A percentile compares a stretch with the other conserved stretches of the same genome.
Conservation (phyloP, 1,140 invertebrate species). For the Apis cerana region DNA sequence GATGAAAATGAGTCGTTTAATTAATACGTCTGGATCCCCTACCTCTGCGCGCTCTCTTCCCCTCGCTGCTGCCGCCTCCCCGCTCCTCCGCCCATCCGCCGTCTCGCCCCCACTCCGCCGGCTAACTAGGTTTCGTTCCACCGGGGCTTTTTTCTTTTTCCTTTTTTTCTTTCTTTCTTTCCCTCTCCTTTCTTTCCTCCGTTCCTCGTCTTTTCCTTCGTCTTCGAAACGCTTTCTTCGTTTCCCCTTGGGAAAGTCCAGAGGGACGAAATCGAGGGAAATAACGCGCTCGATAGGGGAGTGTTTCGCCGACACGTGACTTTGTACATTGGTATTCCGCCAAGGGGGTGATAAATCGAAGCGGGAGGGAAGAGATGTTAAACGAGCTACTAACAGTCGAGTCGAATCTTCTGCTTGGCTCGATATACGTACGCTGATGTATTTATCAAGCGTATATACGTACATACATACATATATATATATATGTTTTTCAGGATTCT, state of each 20-base stretch:
- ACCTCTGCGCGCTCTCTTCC: neutral
- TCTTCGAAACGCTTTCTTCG: neutral
- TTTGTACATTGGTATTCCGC: neutral
- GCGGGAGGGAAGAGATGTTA: neutral
- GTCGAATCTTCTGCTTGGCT: neutral
- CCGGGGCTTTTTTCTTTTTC: neutral
- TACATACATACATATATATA: too few relatives aligned
- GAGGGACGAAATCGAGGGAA: neutral
- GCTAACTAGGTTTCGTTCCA: neutral
- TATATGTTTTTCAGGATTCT: too few relatives aligned
- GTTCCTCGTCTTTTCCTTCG: neutral
- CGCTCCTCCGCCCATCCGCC: neutral
- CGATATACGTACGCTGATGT: too few relatives aligned
- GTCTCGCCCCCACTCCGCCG: neutral
- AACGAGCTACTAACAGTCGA: neutral
- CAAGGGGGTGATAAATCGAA: neutral
- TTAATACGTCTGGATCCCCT: constrained; percentile 78
- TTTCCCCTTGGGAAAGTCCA: neutral
- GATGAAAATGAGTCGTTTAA: constrained; percentile 81
- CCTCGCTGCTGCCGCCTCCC: neutral
- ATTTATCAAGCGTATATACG: too few relatives aligned
- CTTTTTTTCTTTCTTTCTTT: neutral
- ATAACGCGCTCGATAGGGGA: neutral
- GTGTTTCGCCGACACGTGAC: neutral
- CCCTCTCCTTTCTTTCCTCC: neutral